Base-by-base conservation (phyloP, 2,797 vertebrate species). In the Echiichthys vipera region DNA sequence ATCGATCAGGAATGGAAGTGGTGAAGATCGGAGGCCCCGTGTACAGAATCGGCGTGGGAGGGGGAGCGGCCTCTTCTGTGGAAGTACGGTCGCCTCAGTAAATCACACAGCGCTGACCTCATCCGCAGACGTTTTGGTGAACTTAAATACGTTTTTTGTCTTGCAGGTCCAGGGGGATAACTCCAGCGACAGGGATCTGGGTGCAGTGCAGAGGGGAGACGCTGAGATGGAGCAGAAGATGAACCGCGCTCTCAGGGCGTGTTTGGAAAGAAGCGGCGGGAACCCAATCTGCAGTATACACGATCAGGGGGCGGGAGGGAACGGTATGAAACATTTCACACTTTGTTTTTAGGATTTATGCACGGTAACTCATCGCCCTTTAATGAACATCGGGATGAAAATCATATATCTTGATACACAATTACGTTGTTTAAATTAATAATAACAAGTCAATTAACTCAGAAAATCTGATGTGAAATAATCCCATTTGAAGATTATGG, bases 151-250 rank as follows among this genome's bases (percentile, higher is more conserved):
- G 1, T 61, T 43, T 61, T 43, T 46, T 40, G 29, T 2, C 18
- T 27, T 47, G 0, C 74, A 98, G 97, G 95, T 98, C 0, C 97
- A 98, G 77, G 97, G 97, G 6, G 97, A 98, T 81, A 97, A 97
- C 13, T 89, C 94, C 63, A 96, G 93, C 0, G 94, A 95, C 17
- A 87, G 96, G 73, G 97, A 98, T 81, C 92, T 96, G 12, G 96
- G 96, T 1, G 97, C 97, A 0, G 97, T 98, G 62, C 97, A 98
- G 71, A 92, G 97, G 24, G 97, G 97, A 12, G 97, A 97, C 14
- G 94, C 97, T 0, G 97, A 98, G 86, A 98, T 98, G 97, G 97
- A 97, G 88, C 97, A 98, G 89, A 98, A 97, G 88, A 97, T 98
- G 97, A 98, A 98, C 78, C 93, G 97, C 0, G 95, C 96, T 55